Conservation (phyloP, 2,888 invertebrate genomes). For the Cartodere bifasciata region DNA sequence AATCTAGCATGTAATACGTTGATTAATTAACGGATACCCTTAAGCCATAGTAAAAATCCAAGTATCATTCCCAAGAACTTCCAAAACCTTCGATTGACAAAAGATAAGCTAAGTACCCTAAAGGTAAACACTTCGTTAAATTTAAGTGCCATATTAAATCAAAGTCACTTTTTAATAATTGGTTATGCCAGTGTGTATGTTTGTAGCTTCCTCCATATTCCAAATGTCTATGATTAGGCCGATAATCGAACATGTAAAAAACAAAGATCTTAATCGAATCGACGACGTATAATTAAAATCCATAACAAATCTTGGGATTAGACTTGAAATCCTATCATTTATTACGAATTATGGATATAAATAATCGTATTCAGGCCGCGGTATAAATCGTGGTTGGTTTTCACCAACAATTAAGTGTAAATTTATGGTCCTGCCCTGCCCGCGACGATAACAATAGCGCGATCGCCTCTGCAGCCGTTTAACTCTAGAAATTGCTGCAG, state of each 20-base stretch:
- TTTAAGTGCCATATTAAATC: no score
- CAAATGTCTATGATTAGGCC: slow-evolving; percentile 23
- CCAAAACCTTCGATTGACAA: no score
- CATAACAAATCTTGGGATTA: slow-evolving; percentile 33
- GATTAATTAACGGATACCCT: no score
- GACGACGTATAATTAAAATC: slow-evolving; percentile 30
- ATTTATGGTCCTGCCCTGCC: slow-evolving; percentile 31
- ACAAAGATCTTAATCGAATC: slow-evolving; percentile 28
- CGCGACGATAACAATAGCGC: slow-evolving; percentile 27
- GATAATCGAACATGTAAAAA: slow-evolving; percentile 27
- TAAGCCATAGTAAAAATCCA: no score
- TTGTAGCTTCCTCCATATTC: slow-evolving; percentile 18
- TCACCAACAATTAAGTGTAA: slow-evolving; percentile 34
- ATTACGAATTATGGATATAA: slow-evolving; percentile 31
- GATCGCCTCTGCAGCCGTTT: slow-evolving; percentile 11
- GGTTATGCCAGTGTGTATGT: no score
- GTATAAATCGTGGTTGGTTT: slow-evolving; percentile 30
- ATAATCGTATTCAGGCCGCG: slow-evolving; percentile 25
- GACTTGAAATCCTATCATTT: slow-evolving; percentile 30
- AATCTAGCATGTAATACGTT: no score
- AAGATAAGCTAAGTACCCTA: no score
- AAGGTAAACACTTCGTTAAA: no score
- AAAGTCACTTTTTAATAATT: no score
- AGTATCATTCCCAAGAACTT: no score
- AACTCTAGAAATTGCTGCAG: no score